Conservation (phyloP, 2,797 vertebrate species). For the Clarias platycephalus region DNA sequence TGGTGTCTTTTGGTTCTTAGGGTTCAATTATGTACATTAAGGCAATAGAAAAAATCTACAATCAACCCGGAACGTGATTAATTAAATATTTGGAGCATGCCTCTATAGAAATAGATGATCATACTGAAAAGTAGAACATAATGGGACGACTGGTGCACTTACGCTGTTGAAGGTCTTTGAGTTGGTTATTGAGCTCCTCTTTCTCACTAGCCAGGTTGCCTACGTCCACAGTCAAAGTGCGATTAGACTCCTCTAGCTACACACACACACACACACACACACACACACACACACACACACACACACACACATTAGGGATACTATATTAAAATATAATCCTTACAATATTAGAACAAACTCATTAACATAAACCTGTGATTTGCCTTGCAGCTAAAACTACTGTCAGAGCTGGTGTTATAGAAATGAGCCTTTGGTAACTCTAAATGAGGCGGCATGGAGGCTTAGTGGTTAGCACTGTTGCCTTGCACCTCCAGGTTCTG, state of each 20-base stretch:
- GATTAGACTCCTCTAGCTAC: slow-evolving; percentile 95
- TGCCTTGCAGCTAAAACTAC: no score
- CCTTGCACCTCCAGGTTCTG: no score
- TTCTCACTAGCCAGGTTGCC: slow-evolving; percentile 94
- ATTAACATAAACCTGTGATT: background rate
- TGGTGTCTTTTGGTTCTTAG: background rate
- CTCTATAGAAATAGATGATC: background rate
- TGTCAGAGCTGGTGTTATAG: background rate
- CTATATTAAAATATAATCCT: no score
- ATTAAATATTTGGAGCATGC: background rate
- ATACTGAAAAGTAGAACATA: background rate
- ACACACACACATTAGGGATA: background rate
- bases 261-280: slow-evolving; percentile 28
- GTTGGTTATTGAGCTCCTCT: slow-evolving; percentile 93
- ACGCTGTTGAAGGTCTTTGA: slow-evolving; percentile 90
- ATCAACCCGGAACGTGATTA: background rate
- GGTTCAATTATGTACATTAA: background rate
- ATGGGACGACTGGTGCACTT: slow-evolving; percentile 60
- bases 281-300: slow-evolving; percentile 35
- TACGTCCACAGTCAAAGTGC: slow-evolving; percentile 92
- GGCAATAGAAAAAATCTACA: background rate
- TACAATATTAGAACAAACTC: no score
- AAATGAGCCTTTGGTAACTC: no score
- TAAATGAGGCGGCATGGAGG: no score
- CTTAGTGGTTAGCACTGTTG: no score